phyloP scores from a whole-genome alignment of 2,888 invertebrate species.

The Stenolophus ochropezus region DNA sequence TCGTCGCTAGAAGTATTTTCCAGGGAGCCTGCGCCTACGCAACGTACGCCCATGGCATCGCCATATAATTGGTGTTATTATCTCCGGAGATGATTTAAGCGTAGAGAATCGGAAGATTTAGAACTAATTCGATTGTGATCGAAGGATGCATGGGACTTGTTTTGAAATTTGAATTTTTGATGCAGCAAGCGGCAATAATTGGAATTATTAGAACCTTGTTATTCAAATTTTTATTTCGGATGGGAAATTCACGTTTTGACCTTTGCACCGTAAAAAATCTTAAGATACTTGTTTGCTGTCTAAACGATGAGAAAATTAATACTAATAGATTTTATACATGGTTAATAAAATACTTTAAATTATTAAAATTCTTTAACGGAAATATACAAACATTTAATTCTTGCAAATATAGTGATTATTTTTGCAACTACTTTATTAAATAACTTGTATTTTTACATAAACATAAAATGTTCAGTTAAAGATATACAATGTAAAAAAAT shows the following conservation, averaged over 20 bases:
- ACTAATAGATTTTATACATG: not conserved
- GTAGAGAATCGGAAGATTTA: conserved; percentile 24
- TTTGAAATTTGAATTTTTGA: not conserved
- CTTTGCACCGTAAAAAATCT: not conserved
- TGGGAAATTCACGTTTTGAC: conserved; percentile 15
- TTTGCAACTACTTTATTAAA: too few relatives aligned
- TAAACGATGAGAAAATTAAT: not conserved
- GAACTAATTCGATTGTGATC: conserved; percentile 39
- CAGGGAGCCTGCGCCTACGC: conserved; percentile 7
- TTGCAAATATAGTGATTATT: too few relatives aligned
- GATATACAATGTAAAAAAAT: too few relatives aligned
- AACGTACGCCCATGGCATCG: conserved; percentile 22
- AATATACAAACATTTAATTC: not conserved
- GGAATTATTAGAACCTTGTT: conserved; percentile 1
- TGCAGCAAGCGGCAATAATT: not conserved
- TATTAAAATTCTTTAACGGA: not conserved
- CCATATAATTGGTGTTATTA: conserved; percentile 33
- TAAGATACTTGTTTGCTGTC: not conserved
- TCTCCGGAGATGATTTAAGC: conserved; percentile 24
- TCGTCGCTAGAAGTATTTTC: not conserved
- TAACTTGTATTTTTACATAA: too few relatives aligned
- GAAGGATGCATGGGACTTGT: not conserved
- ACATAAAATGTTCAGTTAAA: too few relatives aligned
- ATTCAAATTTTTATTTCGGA: conserved; percentile 23
- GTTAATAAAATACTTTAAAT: too few relatives aligned